Base-by-base conservation (phyloP, 2,113 vertebrate species). In the Melanostigma gelatinosum region DNA sequence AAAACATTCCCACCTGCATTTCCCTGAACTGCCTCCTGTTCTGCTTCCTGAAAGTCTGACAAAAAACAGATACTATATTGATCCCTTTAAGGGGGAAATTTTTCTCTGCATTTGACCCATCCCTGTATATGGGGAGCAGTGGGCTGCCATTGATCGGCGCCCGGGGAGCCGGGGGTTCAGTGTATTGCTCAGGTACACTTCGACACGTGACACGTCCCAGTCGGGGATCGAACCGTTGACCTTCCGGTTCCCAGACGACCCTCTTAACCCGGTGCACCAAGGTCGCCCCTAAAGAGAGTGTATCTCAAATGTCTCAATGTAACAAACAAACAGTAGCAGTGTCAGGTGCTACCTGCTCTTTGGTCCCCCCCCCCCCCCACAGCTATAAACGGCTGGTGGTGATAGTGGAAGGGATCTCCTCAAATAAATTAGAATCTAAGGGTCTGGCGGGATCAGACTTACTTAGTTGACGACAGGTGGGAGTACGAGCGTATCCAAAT, bases 341-440 rank as follows among this genome's bases (percentile, higher is more conserved):
- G 52, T 60, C 32, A 36, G 55, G 12, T 82, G 68, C 34, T 29
- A 54, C 27, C 6, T 54, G 58, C 61, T 62, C 24, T 71, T 74
- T 50, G 8, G n/a, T 29, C 46, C 34, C 34, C 4, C 3, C 48
- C 38, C 58, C 34, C 4, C 3, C 48, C 32, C 58, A 76, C 20
- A 57, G 55, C 64, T 36, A 77, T 12, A 77, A 76, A 62, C 34
- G 60, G 69, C 38, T 71, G 16, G 29, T 34, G 76, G 22, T 38
- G 50, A 64, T 55, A 46, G 24, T 24, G 24, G 24, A 24, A 24
- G 24, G 24, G 24, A 24, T 24, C 24, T 24, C 24, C 24, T 24
- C 32, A 24, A 67, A 69, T n/a, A 57, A 65, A 75, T 82, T 69
- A 84, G 18, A 80, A 29, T 52, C 18, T 29, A 22, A 82, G 66